These are phyloP conservation scores for Mimumesa dahlbomi DNA, from an alignment of 2,888 invertebrate species.

Conservation along the genomic window DNA sequence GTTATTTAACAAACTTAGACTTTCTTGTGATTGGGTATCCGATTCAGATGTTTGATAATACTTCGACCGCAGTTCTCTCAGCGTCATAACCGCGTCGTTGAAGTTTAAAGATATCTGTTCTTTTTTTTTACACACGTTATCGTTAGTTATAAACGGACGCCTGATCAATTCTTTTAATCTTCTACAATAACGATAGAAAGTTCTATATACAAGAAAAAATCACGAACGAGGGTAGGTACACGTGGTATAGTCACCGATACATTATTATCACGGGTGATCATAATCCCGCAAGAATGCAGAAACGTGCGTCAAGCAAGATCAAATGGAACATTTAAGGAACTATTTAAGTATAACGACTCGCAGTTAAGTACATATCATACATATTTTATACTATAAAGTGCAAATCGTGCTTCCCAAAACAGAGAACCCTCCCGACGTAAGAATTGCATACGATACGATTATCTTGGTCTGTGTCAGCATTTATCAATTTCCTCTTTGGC, in stretches of 20 bases:
- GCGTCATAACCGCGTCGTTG: neutral
- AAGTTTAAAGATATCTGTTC: neutral
- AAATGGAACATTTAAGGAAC: conserved; percentile 7
- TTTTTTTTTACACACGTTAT: neutral
- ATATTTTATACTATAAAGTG: neutral
- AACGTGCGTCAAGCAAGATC: conserved; percentile 4
- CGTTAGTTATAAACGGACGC: neutral
- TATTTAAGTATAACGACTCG: conserved; percentile 13
- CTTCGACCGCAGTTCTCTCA: neutral
- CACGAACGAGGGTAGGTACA: neutral
- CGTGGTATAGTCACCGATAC: neutral
- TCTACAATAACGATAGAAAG: neutral
- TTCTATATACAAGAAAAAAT: neutral
- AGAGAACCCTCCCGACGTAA: neutral
- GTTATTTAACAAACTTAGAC: neutral
- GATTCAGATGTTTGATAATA: neutral
- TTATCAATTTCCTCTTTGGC: conserved; percentile 23
- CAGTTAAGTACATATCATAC: conserved; percentile 6
- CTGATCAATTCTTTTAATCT: neutral
- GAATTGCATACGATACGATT: conserved; percentile 2
- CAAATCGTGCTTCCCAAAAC: conserved; percentile 1
- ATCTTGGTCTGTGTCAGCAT: conserved; percentile 30
- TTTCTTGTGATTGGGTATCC: neutral
- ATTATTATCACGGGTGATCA: neutral
- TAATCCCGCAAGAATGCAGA: neutral